Evolutionary conservation across 1,140 invertebrate species (phyloP), one percentile per base, ranked within the genome.

Genomic region (Patella vulgata): DNA sequence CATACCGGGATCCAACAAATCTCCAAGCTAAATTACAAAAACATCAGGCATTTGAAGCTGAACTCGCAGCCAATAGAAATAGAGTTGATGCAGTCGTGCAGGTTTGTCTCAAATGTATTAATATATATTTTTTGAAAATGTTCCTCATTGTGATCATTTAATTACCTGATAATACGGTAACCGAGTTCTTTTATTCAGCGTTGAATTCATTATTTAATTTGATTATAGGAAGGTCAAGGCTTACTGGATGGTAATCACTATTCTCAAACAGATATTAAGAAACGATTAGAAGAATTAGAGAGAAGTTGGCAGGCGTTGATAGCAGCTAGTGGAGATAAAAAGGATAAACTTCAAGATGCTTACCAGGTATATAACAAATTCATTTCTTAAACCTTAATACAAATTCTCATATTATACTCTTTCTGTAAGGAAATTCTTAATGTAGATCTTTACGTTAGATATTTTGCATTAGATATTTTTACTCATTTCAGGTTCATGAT

Each of bases 1-100:
- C 91, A 70, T 99, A 99, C 78, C 85, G 98, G 75, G 87, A 85
- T 66, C 81, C 80, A 14, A 79, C 77, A 8, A 85, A 85, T 66
- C 71, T 84, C 1, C 80, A 84, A 59, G 96, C 96, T 0, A 99
- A 99, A 86, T 91, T 98, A 46, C 97, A 99, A 83, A 99, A 99
- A 84, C 97, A 99, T 82, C 93, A 96, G 78, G 98, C 98, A 78
- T 99, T 99, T 82, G 95, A 82, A 43, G 77, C 79, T 8, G 83
- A 85, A 66, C 66, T 85, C 4, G 70, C 72, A 1, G 80, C 83
- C 53, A 83, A 84, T 63, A 78, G 82, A 75, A 93, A 92, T 6
- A 89, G 97, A 21, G 93, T 99, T 79, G 95, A 99, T 76, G 95
- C 98, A 75, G 93, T 98, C 69, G 93, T 93, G 40, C 89, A 81